These are phyloP conservation scores for Sesamia inferens DNA, from an alignment of 2,888 invertebrate species.

Conservation along the genomic window DNA sequence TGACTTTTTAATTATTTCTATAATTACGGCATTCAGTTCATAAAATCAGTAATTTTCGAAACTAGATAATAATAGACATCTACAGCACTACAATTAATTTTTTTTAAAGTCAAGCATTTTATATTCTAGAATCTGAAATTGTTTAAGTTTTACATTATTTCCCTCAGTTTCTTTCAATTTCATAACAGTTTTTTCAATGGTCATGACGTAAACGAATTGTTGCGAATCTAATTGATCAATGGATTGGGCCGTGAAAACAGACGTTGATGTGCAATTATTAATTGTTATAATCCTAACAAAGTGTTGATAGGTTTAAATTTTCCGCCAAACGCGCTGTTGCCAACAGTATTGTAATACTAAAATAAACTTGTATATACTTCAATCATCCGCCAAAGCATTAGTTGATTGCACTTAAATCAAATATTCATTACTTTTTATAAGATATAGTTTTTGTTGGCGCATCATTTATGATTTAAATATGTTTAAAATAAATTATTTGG, in stretches of 20 bases:
- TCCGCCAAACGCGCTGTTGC: slow-evolving; percentile 20
- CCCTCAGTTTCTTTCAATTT: slow-evolving; percentile 10
- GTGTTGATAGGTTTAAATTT: slow-evolving; percentile 12
- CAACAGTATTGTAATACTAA: slow-evolving; percentile 27
- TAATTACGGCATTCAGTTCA: neutral
- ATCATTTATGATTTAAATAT: slow-evolving; percentile 20
- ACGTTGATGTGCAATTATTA: slow-evolving; percentile 50
- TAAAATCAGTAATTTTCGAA: neutral
- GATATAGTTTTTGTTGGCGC: slow-evolving; percentile 34
- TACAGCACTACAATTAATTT: neutral
- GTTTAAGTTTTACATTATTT: slow-evolving; percentile 13
- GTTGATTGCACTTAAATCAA: slow-evolving; percentile 50
- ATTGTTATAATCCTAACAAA: slow-evolving; percentile 30
- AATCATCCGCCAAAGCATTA: slow-evolving; percentile 26
- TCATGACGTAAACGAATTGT: slow-evolving; percentile 44
- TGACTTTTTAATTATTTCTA: neutral
- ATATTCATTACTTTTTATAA: slow-evolving; percentile 31
- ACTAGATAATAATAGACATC: neutral
- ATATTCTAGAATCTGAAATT: too few species aligned
- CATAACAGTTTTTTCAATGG: slow-evolving; percentile 29
- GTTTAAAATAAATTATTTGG: slow-evolving; percentile 44
- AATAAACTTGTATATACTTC: slow-evolving; percentile 31
- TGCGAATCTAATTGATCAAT: slow-evolving; percentile 60
- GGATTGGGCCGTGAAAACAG: slow-evolving; percentile 60
- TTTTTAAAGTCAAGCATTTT: neutral